These are phyloP conservation scores for Lithobates pipiens DNA, from an alignment of 2,797 vertebrate genomes.

Conservation along the genomic window DNA sequence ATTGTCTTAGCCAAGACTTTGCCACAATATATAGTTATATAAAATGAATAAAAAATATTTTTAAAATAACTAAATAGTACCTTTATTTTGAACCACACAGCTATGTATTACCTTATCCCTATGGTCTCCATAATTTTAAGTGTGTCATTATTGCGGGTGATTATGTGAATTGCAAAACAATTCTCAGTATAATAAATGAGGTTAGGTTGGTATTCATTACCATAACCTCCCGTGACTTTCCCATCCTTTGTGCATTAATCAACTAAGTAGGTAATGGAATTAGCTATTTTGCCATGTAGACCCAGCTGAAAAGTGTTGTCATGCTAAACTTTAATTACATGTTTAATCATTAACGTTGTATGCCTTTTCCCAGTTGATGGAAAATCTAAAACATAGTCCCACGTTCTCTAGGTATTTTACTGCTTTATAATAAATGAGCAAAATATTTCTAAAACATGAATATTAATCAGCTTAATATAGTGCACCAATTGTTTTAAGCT, in stretches of 20 bases:
- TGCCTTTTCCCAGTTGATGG: conserved; percentile 8
- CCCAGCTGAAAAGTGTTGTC: conserved; percentile 26
- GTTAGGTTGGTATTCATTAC: conserved; percentile 49
- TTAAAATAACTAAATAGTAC: background rate
- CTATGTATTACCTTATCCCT: background rate
- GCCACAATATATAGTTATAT: no score
- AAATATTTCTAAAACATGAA: conserved; percentile 8
- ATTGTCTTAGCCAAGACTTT: no score
- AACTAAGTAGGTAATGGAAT: conserved; percentile 54
- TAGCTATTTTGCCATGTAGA: conserved; percentile 36
- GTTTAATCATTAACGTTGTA: conserved; percentile 41
- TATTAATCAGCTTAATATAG: conserved; percentile 4
- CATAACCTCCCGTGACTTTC: conserved; percentile 51
- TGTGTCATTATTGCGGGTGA: conserved; percentile 30
- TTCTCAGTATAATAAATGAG: conserved; percentile 44
- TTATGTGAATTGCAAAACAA: conserved; percentile 47
- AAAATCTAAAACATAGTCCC: conserved; percentile 8
- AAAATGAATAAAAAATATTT: no score
- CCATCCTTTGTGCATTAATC: conserved; percentile 42
- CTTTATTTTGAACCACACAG: no score
- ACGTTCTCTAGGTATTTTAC: conserved; percentile 8
- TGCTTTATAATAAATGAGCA: conserved; percentile 12
- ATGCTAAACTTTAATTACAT: conserved; percentile 41
- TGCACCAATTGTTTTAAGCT: background rate
- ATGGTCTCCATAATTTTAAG: conserved; percentile 7